Evolutionary conservation across 1,140 invertebrate genomes (phyloP).

Genomic region (Anagrus nilaparvatae): DNA sequence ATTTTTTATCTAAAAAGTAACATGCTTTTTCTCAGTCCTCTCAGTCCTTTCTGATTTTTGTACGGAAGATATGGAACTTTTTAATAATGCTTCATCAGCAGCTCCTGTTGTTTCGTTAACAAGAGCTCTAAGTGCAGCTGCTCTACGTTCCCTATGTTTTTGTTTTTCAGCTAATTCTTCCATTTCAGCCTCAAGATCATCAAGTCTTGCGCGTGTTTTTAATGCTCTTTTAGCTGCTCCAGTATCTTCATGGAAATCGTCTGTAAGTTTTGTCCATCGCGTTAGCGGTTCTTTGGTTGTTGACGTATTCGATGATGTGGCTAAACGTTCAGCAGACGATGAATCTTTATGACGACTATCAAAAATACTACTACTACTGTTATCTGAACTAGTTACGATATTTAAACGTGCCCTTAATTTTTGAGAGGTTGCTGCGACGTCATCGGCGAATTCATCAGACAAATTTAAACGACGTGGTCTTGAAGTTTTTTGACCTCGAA

Average conservation of each 20-base stretch:
- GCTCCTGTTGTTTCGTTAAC: constrained; percentile 30
- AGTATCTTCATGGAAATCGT: constrained; percentile 20
- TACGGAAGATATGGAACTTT: no score
- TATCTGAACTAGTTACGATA: constrained; percentile 10
- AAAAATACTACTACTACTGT: no score
- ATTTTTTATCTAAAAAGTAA: constrained; percentile 15
- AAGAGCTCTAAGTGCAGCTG: constrained; percentile 35
- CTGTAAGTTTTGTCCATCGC: constrained; percentile 34
- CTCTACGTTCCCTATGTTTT: constrained; percentile 37
- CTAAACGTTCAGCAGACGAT: no score
- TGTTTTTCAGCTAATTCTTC: constrained; percentile 40
- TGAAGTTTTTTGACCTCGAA: constrained; percentile 33
- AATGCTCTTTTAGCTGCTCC: constrained; percentile 34
- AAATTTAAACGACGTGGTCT: constrained; percentile 20
- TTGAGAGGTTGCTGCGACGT: constrained; percentile 28
- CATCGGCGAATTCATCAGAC: constrained; percentile 32
- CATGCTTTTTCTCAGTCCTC: constrained; percentile 17
- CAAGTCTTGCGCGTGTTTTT: constrained; percentile 35
- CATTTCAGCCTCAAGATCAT: constrained; percentile 42
- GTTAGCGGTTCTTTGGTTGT: constrained; percentile 17
- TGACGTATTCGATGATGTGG: background rate
- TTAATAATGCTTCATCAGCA: constrained; percentile 20
- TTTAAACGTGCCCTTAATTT: constrained; percentile 27
- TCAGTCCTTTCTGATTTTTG: constrained; percentile 16
- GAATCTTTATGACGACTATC: no score